Base-by-base conservation (phyloP, 2,797 vertebrate species). In the Neosalanx taihuensis region DNA sequence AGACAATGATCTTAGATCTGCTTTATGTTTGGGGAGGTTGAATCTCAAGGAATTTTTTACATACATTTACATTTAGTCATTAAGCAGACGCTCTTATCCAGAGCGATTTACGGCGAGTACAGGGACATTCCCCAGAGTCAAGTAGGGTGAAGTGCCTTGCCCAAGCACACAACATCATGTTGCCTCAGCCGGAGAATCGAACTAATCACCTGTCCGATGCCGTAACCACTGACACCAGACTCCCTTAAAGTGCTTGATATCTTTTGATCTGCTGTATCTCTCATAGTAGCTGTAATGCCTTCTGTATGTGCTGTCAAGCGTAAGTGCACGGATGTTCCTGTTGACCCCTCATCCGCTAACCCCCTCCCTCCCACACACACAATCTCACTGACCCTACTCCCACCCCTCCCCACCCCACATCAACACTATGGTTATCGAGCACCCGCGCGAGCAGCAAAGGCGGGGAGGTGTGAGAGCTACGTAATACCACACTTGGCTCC, bases 401-500 rank as follows among this genome's bases (percentile, higher is more conserved):
- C 6, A 6, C 62, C 62, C 3, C 23, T 61, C 12, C 70, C 33
- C 70, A 23, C 51, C 17, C 20, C 20, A 12, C 20, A 12, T 31
- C 20, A 20, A 30, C 69, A 70, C 6, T 41, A 12, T 31, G 41
- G 64, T 12, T 6, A 12, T 2, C 1, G 6, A 10, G 13, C 2
- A 5, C 13, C 3, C 1, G 10, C 20, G 13, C 17, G 23, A 1
- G 64, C 69, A 72, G 69, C 46, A 69, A 31, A 53, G 63, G 67
- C 76, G 73, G 81, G 71, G 70, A 75, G 74, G 81, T 67, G 73
- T 72, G 64, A 64, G 73, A 82, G 82, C 72, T 53, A 79, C 49
- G 72, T 81, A 83, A 85, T 80, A 85, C 82, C 76, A 84, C 72
- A 57, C 35, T 13, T 33, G 84, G 83, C 78, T 31, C 33, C 0